Percentiles rank a stretch among this genome's conserved stretches.
phyloP scores from a whole-genome alignment of 2,888 invertebrate species.

The Drosophila paracracens region DNA sequence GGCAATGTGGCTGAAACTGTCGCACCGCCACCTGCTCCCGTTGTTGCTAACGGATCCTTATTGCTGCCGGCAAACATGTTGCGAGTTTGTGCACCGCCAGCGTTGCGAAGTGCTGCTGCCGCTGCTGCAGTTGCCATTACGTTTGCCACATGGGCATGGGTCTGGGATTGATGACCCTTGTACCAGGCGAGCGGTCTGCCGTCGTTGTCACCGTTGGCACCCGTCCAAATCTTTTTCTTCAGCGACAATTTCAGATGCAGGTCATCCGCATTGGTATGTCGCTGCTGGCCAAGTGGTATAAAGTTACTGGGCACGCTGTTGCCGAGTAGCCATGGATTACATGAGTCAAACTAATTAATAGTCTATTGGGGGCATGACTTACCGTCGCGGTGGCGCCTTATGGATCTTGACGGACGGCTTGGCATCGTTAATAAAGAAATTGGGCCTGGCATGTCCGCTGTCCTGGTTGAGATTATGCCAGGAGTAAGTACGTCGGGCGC shows the following conservation, averaged over 20 bases:
- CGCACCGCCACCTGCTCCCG: not conserved
- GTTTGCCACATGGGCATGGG: conserved; percentile 38
- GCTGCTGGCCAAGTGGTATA: conserved; percentile 50
- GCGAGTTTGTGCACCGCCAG: conserved; percentile 83
- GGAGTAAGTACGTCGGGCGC: conserved; percentile 80
- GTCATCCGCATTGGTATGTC: conserved; percentile 71
- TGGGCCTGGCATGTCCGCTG: conserved; percentile 18
- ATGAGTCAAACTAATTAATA: not conserved
- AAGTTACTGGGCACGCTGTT: conserved; percentile 60
- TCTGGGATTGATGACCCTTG: conserved; percentile 83
- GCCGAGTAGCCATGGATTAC: not conserved
- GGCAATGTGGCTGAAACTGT: conserved; percentile 28
- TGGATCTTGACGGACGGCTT: conserved; percentile 51
- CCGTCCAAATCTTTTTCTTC: conserved; percentile 91
- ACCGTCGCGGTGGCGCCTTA: conserved; percentile 58
- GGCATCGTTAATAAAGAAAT: conserved; percentile 33
- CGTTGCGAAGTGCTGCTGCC: conserved; percentile 86
- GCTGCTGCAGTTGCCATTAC: conserved; percentile 36
- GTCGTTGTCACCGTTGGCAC: conserved; percentile 82
- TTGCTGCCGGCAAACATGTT: conserved; percentile 9
- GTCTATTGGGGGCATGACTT: conserved; percentile 2
- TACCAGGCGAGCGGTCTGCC: conserved; percentile 89
- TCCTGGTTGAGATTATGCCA: conserved; percentile 83
- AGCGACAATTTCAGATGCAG: conserved; percentile 89
- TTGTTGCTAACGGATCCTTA: conserved; percentile 10